Base-by-base conservation (phyloP, 92 coral and sea anemone species). In the Parazoanthus swiftii region DNA sequence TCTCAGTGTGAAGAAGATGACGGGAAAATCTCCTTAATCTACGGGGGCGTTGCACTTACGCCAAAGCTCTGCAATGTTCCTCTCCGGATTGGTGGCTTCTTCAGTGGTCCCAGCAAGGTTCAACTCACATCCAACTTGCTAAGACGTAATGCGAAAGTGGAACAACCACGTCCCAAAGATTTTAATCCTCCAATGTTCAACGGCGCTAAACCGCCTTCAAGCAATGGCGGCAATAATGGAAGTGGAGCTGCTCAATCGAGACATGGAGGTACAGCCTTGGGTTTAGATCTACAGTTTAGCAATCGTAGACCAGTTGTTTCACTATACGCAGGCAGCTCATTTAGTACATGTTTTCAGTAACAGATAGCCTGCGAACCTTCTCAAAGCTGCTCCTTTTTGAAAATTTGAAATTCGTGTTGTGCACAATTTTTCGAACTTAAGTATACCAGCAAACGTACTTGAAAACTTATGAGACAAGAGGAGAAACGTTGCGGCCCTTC, bases 11-110 rank as follows among this genome's bases (percentile, higher is more conserved):
- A 80, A 33, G 89, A 86, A 67, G 89, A 75, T 58, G 74, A 88
- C 39, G 88, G 81, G 37, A 38, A 71, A 59, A 9, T 37, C 36
- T 54, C 59, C 21, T 54, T 71, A 16, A 81, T 67, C 50, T 81
- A 88, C 77, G 90, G 90, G 33, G 90, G 90, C 35, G 90, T 88
- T 21, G 35, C 78, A 23, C 43, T 88, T 36, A 81, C 33, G n/a
- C 80, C 80, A 42, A 42, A 38, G 56, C 26, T 15, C 0, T 3
- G 54, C 16, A 76, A 76, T 3, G 58, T 76, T 76, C 51, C 50
- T 35, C 80, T 76, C 33, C 33, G 18, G 3, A 20, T 42, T 3
- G 8, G 80, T 0, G 21, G 29, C 14, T 43, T 43, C 2, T 38
- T 21, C 51, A 39, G 56, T 9, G 54, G 80, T 16, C n/a, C 6